Evolutionary conservation across 2,888 invertebrate species (phyloP), one percentile per base, ranked within the genome.

Genomic region (Heptascelio sp.): DNA sequence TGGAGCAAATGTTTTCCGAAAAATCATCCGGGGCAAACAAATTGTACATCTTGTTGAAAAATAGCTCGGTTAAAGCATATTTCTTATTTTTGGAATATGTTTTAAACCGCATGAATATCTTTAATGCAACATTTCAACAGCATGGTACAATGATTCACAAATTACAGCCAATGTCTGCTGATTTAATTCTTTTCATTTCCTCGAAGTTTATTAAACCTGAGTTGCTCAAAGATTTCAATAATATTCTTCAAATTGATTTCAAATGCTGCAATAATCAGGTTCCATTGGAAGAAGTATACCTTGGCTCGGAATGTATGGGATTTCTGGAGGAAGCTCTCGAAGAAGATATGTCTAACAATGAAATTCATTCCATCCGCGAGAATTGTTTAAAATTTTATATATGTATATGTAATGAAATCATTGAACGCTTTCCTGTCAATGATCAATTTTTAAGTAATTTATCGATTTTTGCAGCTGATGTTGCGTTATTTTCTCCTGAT

Each of bases 101-200:
- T 23, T 72, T 83, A 6, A 59, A 76, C 15, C 19, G 19, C 15
- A 76, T 83, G 17, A 83, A 83, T 15, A 53, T 53, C 37, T 53
- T 80, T 15, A 83, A 80, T 60, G 72, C 80, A 15, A 19, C 51
- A 25, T 83, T 83, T 55, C 76, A 83, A 72, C 49, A 40, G 25
- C 34, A 19, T 5, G 62, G 51, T 15, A 77, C 77, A 23, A 49
- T 65, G 17, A 55, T 80, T 3, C 83, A 83, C 25, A 43, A 30
- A 19, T 34, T 80, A 6, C 80, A 83, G 49, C 46, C 67, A 21
- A 26, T 23, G 30, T 77, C 68, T 15, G 43, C 37, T 34, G 26
- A 46, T 17, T 30, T 73, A 19, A 53, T 73, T 30, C 4, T n/a
- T 2, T 30, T 71, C 34, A 17, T 77, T 30, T 49, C 53, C 5